Evolutionary conservation across 2,797 vertebrate genomes (phyloP).

Genomic region (Falco berigora): DNA sequence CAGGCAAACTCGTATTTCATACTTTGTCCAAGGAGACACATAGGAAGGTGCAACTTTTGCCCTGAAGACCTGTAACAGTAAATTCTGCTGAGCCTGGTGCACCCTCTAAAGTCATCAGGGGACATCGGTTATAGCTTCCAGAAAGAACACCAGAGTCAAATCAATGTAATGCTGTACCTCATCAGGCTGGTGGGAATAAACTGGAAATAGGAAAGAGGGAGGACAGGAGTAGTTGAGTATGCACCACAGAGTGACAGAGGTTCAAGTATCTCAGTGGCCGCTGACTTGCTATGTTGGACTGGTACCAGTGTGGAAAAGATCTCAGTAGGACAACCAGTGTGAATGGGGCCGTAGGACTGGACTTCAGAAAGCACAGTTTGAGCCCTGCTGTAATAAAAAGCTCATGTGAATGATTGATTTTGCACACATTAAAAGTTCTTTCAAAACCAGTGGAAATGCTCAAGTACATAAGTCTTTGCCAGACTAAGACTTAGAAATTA

Average conservation of each 20-base stretch:
- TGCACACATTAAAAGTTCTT: neutral
- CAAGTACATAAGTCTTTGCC: neutral
- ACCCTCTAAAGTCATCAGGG: neutral
- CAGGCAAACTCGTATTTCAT: neutral
- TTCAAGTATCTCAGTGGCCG: neutral
- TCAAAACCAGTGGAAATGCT: neutral
- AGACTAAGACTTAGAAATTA: neutral
- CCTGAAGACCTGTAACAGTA: neutral
- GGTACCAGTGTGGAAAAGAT: fast-evolving
- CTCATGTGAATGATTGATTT: neutral
- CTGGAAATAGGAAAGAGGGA: neutral
- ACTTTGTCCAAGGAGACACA: neutral
- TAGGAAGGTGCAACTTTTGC: neutral
- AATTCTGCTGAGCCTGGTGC: neutral
- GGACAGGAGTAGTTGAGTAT: neutral
- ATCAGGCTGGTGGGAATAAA: neutral
- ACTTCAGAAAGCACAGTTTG: neutral
- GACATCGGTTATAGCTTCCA: neutral
- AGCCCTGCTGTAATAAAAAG: neutral
- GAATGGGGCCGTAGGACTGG: neutral
- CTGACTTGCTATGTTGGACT: fast-evolving
- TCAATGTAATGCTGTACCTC: neutral
- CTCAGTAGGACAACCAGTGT: neutral
- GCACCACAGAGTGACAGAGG: neutral
- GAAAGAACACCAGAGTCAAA: neutral